These are phyloP conservation scores for Tragelaphus strepsiceros DNA, from an alignment of 2,113 vertebrate species.

Conservation along the genomic window DNA sequence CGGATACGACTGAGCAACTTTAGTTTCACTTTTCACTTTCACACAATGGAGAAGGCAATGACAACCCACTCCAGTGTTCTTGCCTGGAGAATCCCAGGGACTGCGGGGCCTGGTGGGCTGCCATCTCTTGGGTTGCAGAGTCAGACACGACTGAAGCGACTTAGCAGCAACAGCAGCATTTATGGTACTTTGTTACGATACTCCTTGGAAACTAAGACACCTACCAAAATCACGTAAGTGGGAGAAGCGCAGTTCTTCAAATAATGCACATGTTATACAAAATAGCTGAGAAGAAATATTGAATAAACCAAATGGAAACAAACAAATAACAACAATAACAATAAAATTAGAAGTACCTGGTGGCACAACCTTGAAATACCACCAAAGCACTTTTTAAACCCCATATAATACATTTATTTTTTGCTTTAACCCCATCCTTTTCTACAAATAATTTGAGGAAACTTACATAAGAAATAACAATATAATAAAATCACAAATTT, in stretches of 20 bases:
- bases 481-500: not conserved
- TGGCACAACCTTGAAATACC: not conserved
- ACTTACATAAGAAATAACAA: not conserved
- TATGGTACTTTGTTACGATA: not conserved
- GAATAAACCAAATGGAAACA: not conserved
- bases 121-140: too few relatives aligned
- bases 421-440: not conserved
- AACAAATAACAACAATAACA: not conserved
- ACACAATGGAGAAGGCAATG: too few relatives aligned
- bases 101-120: too few relatives aligned
- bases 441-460: not conserved
- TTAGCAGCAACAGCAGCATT: too few relatives aligned
- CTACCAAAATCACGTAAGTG: not conserved
- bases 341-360: not conserved
- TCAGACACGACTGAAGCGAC: too few relatives aligned
- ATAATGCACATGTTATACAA: not conserved
- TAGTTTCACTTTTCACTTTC: too few relatives aligned
- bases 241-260: not conserved
- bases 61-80: too few relatives aligned
- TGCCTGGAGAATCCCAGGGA: too few relatives aligned
- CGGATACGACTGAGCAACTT: too few relatives aligned
- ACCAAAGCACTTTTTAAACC: not conserved
- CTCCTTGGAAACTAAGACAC: not conserved
- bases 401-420: not conserved
- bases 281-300: not conserved